phyloP scores from a whole-genome alignment of 2,113 vertebrate species.

The Ameiurus melas region DNA sequence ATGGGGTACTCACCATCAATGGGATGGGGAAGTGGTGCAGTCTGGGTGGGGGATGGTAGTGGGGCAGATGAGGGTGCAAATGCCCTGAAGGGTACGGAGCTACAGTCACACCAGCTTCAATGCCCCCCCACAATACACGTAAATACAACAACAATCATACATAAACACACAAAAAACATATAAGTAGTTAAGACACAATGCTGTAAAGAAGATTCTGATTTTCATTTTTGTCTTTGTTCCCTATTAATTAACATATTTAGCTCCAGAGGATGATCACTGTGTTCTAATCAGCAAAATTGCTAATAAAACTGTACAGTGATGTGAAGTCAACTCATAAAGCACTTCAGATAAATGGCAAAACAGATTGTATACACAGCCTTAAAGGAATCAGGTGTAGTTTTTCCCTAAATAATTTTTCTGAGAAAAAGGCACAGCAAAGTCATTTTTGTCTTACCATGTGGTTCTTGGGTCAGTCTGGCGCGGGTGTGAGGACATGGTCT shows the following conservation, averaged over 20 bases:
- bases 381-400: background rate
- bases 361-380: background rate
- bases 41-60: slow-evolving; percentile 93
- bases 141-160: slow-evolving; percentile 14
- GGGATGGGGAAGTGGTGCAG: slow-evolving; percentile 96
- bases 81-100: slow-evolving; percentile 91
- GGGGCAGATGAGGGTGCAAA: slow-evolving; percentile 92
- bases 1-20: slow-evolving; percentile 85
- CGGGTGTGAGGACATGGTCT: slow-evolving; percentile 98
- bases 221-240: background rate
- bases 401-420: background rate
- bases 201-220: background rate
- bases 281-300: slow-evolving; percentile 3
- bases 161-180: too few relatives aligned
- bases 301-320: background rate
- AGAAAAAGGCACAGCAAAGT: background rate
- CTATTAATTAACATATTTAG: background rate
- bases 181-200: background rate
- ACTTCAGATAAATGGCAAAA: background rate
- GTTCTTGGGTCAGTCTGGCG: slow-evolving; percentile 93
- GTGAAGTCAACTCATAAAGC: background rate
- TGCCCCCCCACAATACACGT: slow-evolving; percentile 85
- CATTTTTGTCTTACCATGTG: slow-evolving; percentile 77
- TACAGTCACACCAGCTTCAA: slow-evolving; percentile 93
- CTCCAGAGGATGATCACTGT: background rate